Conservation (phyloP, 2,888 invertebrate genomes). For the Drymonia ruficornis region DNA sequence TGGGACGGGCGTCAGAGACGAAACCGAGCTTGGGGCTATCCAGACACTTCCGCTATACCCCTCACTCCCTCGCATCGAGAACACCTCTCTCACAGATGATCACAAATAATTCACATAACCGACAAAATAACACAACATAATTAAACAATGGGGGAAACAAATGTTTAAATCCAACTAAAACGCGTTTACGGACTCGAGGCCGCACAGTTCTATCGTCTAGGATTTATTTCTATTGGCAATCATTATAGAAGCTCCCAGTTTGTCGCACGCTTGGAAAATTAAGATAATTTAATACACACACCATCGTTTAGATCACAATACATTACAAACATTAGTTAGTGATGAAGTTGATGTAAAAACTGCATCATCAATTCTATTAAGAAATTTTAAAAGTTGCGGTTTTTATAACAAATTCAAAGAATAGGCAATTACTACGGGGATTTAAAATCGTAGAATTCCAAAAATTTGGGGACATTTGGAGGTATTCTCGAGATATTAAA, state of each 20-base stretch:
- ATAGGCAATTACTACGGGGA: conserved; percentile 13
- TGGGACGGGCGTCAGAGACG: conserved; percentile 75
- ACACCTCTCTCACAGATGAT: conserved; percentile 85
- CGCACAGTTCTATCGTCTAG: conserved; percentile 54
- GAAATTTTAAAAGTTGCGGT: conserved; percentile 18
- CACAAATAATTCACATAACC: conserved; percentile 79
- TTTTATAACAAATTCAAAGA: conserved; percentile 57
- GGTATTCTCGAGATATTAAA: conserved; percentile 62
- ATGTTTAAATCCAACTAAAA: conserved; percentile 61
- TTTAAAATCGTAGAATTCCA: too few relatives aligned
- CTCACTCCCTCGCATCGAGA: conserved; percentile 85
- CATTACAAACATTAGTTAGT: conserved; percentile 23
- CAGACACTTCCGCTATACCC: conserved; percentile 83
- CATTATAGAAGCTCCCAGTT: conserved; percentile 60
- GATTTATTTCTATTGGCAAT: conserved; percentile 41
- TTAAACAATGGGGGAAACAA: conserved; percentile 71
- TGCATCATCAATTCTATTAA: background rate
- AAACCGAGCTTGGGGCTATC: conserved; percentile 80
- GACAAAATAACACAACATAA: conserved; percentile 78
- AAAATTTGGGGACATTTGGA: conserved; percentile 41
- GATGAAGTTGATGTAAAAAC: conserved; percentile 57
- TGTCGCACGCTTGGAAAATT: conserved; percentile 66
- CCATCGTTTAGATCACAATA: conserved; percentile 28
- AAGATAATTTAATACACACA: conserved; percentile 51
- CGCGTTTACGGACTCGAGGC: conserved; percentile 63